A percentile compares a stretch with the other conserved stretches of the same genome.
Conservation (phyloP, 2,113 vertebrate genomes). For the Tor tambroides region DNA sequence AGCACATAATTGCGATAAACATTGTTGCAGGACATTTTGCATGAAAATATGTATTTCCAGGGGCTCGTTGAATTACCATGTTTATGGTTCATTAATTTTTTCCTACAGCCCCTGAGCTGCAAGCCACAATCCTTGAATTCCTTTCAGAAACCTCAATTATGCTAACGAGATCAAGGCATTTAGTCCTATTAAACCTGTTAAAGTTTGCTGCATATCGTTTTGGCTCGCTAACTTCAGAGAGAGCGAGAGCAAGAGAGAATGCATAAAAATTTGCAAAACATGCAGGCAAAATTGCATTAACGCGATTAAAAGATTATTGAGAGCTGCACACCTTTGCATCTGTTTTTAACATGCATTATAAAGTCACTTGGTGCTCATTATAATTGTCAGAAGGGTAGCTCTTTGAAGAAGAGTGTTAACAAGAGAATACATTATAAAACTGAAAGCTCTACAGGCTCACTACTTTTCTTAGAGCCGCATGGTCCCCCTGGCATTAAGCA, state of each 20-base stretch:
- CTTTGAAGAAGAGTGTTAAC: constrained; percentile 3
- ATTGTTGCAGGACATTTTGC: constrained; percentile 36
- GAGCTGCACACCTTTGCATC: constrained; percentile 17
- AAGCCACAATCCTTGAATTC: constrained; percentile 45
- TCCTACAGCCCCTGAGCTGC: constrained; percentile 40
- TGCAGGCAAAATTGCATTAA: constrained; percentile 34
- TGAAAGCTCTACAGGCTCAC: constrained; percentile 2
- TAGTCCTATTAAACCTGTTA: constrained; percentile 48
- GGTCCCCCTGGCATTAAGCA: neutral
- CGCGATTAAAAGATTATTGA: constrained; percentile 52
- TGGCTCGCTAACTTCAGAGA: constrained; percentile 22
- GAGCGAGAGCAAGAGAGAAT: neutral
- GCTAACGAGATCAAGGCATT: constrained; percentile 57
- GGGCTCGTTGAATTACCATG: constrained; percentile 15
- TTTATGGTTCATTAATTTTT: constrained; percentile 46
- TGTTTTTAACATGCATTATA: constrained; percentile 16
- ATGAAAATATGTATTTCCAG: constrained; percentile 42
- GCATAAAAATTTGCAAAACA: neutral
- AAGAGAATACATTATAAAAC: constrained; percentile 30
- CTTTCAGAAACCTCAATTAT: constrained; percentile 56
- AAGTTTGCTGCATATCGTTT: constrained; percentile 39
- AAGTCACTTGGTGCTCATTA: neutral
- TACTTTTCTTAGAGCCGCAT: neutral
- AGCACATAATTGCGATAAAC: constrained; percentile 19
- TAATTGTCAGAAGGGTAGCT: neutral